Percentiles rank a stretch among this genome's conserved stretches.
Evolutionary conservation across 2,797 vertebrate genomes (phyloP).

Genomic region (Sebastes matsubarae): DNA sequence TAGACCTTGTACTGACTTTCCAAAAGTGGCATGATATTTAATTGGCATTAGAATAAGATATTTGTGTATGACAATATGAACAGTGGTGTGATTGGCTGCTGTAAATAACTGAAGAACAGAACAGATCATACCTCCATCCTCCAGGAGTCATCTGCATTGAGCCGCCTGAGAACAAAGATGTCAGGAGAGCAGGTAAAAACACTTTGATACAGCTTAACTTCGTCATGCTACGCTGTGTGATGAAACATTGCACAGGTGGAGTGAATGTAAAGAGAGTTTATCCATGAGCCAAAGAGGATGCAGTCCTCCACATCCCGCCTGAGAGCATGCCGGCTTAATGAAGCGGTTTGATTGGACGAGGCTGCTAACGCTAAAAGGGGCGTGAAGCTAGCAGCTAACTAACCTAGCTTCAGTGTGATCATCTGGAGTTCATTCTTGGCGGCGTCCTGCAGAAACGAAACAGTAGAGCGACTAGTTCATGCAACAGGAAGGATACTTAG

Average conservation of each 20-base stretch:
- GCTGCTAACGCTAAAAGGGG: conserved; percentile 53
- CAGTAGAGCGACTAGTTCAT: not conserved
- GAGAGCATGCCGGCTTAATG: conserved; percentile 39
- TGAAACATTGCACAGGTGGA: not conserved
- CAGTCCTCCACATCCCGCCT: not conserved
- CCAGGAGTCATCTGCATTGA: not conserved
- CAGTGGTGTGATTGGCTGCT: not conserved
- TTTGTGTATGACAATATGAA: not conserved
- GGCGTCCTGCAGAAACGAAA: conserved; percentile 19
- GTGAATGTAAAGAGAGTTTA: too few relatives aligned
- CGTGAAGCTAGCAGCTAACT: conserved; percentile 51
- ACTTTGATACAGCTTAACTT: not conserved
- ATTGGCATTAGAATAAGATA: not conserved
- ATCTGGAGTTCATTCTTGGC: conserved; percentile 32
- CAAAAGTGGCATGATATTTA: not conserved
- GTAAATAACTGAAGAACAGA: not conserved
- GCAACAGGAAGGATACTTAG: not conserved
- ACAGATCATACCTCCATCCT: not conserved
- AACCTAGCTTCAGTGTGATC: conserved; percentile 31
- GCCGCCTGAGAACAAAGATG: not conserved
- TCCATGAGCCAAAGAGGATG: not conserved
- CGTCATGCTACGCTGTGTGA: fast-evolving
- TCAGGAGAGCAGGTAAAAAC: not conserved
- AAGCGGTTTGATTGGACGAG: conserved; percentile 59
- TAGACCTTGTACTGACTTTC: too few relatives aligned